Evolutionary conservation across 2,797 vertebrate genomes (phyloP).

Genomic region (Gadopsis bispinosus): DNA sequence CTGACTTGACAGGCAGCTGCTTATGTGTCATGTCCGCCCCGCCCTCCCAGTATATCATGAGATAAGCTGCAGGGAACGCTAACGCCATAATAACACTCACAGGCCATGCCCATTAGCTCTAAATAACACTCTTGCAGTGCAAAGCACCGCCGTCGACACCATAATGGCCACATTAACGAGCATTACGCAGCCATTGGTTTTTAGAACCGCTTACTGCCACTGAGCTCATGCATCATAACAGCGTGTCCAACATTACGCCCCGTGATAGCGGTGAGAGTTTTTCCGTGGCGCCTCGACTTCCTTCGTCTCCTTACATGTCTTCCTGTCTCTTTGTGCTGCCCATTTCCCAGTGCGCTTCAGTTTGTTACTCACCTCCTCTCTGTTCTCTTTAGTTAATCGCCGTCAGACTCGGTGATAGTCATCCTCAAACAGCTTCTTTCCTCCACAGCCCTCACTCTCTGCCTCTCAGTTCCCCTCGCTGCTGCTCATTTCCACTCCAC

Average conservation of each 20-base stretch:
- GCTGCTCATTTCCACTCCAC: slow-evolving; percentile 62
- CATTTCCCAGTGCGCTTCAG: slow-evolving; percentile 41
- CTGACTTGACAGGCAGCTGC: slow-evolving; percentile 52
- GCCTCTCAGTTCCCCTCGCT: slow-evolving; percentile 28
- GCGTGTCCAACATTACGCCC: slow-evolving; percentile 54
- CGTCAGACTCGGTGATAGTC: slow-evolving; percentile 37
- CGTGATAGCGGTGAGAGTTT: slow-evolving; percentile 26
- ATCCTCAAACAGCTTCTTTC: slow-evolving; percentile 39
- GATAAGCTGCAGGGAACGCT: slow-evolving; percentile 63
- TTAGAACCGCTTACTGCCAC: slow-evolving; percentile 77
- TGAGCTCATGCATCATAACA: slow-evolving; percentile 78
- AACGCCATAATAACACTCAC: slow-evolving; percentile 71
- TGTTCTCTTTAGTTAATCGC: slow-evolving; percentile 48
- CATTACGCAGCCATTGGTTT: slow-evolving; percentile 84
- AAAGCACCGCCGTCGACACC: slow-evolving; percentile 66
- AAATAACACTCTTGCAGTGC: slow-evolving; percentile 73
- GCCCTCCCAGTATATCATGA: slow-evolving; percentile 46
- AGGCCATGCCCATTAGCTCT: slow-evolving; percentile 77
- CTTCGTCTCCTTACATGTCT: slow-evolving; percentile 12
- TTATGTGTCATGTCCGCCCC: slow-evolving; percentile 34
- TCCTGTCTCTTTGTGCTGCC: slow-evolving; percentile 19
- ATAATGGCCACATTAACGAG: slow-evolving; percentile 82
- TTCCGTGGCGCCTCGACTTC: slow-evolving; percentile 44
- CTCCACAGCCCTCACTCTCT: slow-evolving; percentile 19
- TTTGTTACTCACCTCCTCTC: slow-evolving; percentile 26